phyloP scores from a whole-genome alignment of 2,797 vertebrate genomes.

The Scolopax rusticola region DNA sequence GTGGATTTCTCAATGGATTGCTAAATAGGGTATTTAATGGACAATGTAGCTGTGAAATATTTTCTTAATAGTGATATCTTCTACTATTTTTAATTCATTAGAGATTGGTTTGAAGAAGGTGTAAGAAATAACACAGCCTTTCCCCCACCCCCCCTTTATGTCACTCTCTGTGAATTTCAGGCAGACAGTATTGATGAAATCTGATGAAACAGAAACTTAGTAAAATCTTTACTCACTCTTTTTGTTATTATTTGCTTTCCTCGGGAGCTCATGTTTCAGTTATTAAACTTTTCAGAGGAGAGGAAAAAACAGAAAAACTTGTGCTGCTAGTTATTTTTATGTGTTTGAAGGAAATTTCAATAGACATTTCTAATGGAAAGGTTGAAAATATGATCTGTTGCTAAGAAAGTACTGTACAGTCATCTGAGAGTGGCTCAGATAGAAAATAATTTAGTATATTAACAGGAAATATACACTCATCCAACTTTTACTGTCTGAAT shows the following conservation, averaged over 20 bases:
- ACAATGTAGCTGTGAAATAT: not conserved
- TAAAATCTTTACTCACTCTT: not conserved
- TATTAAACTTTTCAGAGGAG: not conserved
- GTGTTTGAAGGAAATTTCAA: not conserved
- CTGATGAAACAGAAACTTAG: not conserved
- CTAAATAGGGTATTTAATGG: not conserved
- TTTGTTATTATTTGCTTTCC: not conserved
- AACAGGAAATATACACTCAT: not conserved
- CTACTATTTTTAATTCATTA: not conserved
- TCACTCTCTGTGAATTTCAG: not conserved
- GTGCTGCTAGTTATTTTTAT: not conserved
- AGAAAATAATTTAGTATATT: constrained; percentile 8
- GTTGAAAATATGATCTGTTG: not conserved
- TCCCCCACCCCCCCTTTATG: not conserved
- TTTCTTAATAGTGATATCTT: not conserved
- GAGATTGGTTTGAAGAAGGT: not conserved
- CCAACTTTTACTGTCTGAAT: not conserved
- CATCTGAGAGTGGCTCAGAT: not conserved
- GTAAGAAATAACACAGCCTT: not conserved
- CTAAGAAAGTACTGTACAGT: not conserved
- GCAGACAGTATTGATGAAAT: not conserved
- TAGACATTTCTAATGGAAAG: not conserved
- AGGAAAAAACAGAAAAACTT: not conserved
- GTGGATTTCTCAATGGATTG: not conserved
- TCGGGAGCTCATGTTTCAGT: not conserved